Evolutionary conservation across 2,113 vertebrate genomes (phyloP).

Genomic region (Martes martes): DNA sequence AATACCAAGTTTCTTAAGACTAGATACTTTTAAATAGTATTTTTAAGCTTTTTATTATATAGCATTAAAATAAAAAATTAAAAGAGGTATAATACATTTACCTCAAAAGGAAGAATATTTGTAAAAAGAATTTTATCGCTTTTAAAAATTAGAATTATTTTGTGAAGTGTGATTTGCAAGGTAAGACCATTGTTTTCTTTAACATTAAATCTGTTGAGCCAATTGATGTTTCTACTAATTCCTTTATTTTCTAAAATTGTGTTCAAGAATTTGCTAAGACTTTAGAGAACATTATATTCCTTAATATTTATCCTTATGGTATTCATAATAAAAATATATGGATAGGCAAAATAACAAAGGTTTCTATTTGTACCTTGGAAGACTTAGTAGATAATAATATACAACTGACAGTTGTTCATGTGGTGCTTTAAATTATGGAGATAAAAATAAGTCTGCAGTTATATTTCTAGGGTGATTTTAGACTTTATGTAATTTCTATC

Average conservation of each 20-base stretch:
- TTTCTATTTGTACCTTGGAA: not conserved
- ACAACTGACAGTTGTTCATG: not conserved
- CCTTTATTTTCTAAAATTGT: not conserved
- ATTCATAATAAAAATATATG: not conserved
- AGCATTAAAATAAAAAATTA: not conserved
- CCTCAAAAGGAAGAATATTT: not conserved
- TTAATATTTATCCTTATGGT: not conserved
- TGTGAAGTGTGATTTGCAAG: not conserved
- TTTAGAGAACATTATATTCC: not conserved
- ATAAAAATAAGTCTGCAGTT: not conserved
- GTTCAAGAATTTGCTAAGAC: not conserved
- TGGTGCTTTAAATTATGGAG: not conserved
- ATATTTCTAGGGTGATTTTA: not conserved
- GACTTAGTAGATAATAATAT: not conserved
- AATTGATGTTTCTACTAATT: not conserved
- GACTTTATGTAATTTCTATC: not conserved
- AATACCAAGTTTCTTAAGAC: not conserved
- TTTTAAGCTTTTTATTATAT: not conserved
- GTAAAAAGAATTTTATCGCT: not conserved
- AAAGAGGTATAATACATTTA: not conserved
- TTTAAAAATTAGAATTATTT: not conserved
- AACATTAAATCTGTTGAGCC: not conserved
- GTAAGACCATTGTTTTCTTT: not conserved
- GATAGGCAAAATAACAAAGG: not conserved
- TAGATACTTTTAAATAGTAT: not conserved